Evolutionary conservation across 2,888 invertebrate genomes (phyloP), one percentile per base, ranked within the genome.

Genomic region (Lasioglossum morio): DNA sequence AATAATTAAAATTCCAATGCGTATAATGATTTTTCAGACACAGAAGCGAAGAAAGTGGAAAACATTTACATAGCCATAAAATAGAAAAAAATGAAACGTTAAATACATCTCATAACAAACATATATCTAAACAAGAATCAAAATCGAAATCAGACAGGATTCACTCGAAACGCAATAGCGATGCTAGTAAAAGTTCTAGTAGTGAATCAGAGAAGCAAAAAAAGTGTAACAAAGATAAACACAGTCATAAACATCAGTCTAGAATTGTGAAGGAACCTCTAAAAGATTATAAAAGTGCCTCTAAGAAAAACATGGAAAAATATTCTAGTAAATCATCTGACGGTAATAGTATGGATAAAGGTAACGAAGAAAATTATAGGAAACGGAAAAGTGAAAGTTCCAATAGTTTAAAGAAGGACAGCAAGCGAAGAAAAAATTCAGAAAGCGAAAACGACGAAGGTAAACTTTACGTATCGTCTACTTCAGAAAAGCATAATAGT

Each of bases 321-420:
- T 84, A 77, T 69, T 87, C 83, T 72, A 81, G 72, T n/a, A 91
- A 85, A 84, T 77, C 86, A 19, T 85, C 88, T 2, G 89, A 88
- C 70, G 90, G 78, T 60, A 86, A 70, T 81, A 87, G 72, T 30
- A 8, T 80, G n/a, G 23, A n/a, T 5, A 84, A 86, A 43, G 86
- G 82, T 57, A 87, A 63, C 43, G 89, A 91, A 4, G 89, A 92
- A 12, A 80, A 81, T 82, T 77, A 80, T 34, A 91, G 86, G 63
- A 94, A 92, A 85, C 91, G 92, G 48, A 93, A 91, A 84, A 72
- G 81, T 63, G 92, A 92, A 5, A 87, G 77, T 37, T 85, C 88
- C 2, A 83, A 14, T 73, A 81, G 63, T 74, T 77, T 84, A 37
- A 88, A 82, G 16, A 89, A 90, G 30, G 87, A 85, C 63, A 86